Conservation (phyloP, 2,888 invertebrate species). For the Chaitophorus viminalis region DNA sequence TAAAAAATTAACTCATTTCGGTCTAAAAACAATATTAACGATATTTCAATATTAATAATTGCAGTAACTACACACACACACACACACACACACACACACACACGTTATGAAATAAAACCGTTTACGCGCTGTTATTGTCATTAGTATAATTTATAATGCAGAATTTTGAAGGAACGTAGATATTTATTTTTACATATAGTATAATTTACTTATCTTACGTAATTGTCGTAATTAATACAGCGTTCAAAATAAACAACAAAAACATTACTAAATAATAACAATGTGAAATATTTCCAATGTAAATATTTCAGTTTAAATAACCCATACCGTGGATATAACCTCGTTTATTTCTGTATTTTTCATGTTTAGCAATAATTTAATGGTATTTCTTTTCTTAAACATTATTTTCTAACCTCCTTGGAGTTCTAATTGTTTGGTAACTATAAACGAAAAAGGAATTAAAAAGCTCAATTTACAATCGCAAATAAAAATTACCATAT, state of each 20-base stretch:
- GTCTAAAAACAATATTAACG: not conserved
- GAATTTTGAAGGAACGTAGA: not conserved
- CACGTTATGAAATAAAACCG: no score
- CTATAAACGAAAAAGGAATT: not conserved
- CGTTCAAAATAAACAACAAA: not conserved
- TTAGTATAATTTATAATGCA: not conserved
- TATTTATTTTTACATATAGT: not conserved
- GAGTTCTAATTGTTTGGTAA: constrained; percentile 5
- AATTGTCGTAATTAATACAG: not conserved
- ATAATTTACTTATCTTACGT: not conserved
- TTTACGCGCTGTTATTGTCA: not conserved
- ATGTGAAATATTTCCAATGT: not conserved
- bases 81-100: no score
- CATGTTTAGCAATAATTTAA: not conserved
- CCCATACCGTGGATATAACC: not conserved
- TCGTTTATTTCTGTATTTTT: not conserved
- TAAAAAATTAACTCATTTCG: constrained; percentile 17
- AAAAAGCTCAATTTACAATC: constrained; percentile 3
- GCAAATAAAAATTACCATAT: constrained; percentile 23
- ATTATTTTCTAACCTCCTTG: not conserved
- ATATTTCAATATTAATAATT: not conserved
- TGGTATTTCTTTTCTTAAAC: not conserved
- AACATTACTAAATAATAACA: not conserved
- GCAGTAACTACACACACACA: no score
- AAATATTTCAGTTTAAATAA: not conserved